phyloP scores from a whole-genome alignment of 2,888 invertebrate species.

The Eulithis prunata region DNA sequence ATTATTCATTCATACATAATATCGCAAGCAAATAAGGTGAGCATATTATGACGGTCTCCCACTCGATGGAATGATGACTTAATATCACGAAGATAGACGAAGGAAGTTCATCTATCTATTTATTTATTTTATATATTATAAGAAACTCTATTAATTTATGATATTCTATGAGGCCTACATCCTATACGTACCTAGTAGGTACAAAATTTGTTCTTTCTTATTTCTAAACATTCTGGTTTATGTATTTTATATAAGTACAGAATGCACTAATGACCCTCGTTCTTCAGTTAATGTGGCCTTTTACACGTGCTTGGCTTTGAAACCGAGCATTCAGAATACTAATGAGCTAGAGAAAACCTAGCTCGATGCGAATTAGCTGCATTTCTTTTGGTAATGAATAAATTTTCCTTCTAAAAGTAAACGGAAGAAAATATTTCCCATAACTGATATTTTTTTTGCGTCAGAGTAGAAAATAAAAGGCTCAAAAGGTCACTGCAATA shows the following conservation, averaged over 20 bases:
- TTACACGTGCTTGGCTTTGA: conserved; percentile 23
- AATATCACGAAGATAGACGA: too few species aligned
- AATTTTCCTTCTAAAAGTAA: not conserved
- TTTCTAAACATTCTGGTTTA: conserved; percentile 4
- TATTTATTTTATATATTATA: too few species aligned
- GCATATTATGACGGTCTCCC: too few species aligned
- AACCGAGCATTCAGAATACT: conserved; percentile 19
- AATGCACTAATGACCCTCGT: conserved; percentile 13
- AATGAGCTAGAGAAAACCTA: conserved; percentile 20
- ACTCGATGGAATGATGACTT: too few species aligned
- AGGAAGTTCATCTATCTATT: too few species aligned
- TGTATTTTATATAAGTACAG: conserved; percentile 2
- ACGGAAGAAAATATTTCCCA: too few species aligned
- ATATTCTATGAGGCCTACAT: not conserved
- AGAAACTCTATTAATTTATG: too few species aligned
- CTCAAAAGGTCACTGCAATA: not conserved
- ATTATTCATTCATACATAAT: too few species aligned
- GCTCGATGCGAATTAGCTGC: conserved; percentile 15
- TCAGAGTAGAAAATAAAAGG: not conserved
- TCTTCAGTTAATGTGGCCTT: conserved; percentile 19
- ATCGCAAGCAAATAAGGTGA: too few species aligned
- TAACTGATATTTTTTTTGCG: too few species aligned
- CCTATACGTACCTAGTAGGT: not conserved
- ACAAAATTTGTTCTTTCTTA: not conserved
- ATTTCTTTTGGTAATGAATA: conserved; percentile 19